Percentiles rank a stretch among this genome's conserved stretches.
Evolutionary conservation across 2,797 vertebrate genomes (phyloP).

Genomic region (Sebastes trivittatus): DNA sequence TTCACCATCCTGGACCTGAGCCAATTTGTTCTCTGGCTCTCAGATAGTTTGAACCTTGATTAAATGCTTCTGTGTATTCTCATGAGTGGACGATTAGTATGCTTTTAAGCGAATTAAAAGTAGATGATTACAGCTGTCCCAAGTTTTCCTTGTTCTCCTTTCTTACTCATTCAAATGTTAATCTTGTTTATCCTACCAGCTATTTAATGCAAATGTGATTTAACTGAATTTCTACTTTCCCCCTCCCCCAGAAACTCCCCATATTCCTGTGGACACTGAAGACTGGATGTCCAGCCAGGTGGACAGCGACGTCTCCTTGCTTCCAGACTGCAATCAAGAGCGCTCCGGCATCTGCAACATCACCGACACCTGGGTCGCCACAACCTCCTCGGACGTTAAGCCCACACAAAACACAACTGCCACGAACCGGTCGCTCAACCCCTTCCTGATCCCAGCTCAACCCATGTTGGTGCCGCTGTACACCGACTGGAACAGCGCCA

Average conservation of each 20-base stretch:
- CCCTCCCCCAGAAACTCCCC: background rate
- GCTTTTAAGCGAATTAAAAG: slow-evolving; percentile 16
- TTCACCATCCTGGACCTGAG: slow-evolving; percentile 37
- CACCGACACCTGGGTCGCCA: slow-evolving; percentile 66
- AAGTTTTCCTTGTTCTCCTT: background rate
- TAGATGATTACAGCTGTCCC: background rate
- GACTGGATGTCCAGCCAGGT: slow-evolving; percentile 65
- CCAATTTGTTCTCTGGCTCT: slow-evolving; percentile 31
- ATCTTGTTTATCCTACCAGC: background rate
- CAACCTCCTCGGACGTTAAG: slow-evolving; percentile 40
- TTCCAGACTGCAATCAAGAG: slow-evolving; percentile 83
- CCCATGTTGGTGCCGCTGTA: slow-evolving; percentile 86
- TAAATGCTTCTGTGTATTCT: slow-evolving; percentile 23
- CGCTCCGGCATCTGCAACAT: slow-evolving; percentile 78
- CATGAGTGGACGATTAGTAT: background rate
- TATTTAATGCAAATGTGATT: background rate
- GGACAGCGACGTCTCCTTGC: slow-evolving; percentile 50
- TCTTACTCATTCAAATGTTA: background rate
- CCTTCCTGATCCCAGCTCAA: slow-evolving; percentile 67
- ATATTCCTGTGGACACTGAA: slow-evolving; percentile 46
- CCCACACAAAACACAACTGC: slow-evolving; percentile 64
- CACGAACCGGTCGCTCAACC: slow-evolving; percentile 70
- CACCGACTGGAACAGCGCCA: slow-evolving; percentile 90
- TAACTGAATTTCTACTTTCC: background rate
- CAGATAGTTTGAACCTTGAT: slow-evolving; percentile 19